Percentiles rank a stretch among this genome's conserved stretches.
Evolutionary conservation across 1,140 invertebrate species (phyloP).

Genomic region (Geopemphigus sp.): DNA sequence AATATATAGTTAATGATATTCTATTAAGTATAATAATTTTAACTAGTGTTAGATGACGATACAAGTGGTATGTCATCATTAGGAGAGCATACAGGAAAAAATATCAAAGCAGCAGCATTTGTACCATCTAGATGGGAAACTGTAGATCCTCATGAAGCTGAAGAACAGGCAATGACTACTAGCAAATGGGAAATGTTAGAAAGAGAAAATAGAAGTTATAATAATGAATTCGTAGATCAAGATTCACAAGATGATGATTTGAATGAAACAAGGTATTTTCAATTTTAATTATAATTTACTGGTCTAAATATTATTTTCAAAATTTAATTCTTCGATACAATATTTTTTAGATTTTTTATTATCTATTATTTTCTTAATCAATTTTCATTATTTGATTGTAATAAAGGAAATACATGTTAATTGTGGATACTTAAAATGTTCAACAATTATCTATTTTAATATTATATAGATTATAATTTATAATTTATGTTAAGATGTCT

Average conservation of each 20-base stretch:
- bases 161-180: constrained; percentile 84
- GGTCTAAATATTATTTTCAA: too few species aligned
- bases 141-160: constrained; percentile 80
- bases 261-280: constrained; percentile 42
- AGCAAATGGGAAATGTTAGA: constrained; percentile 81
- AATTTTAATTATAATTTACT: too few species aligned
- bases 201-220: constrained; percentile 42
- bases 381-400: too few species aligned
- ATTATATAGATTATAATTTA: too few species aligned
- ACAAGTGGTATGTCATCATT: constrained; percentile 79
- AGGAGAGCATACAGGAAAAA: constrained; percentile 55
- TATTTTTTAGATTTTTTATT: too few species aligned
- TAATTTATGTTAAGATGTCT: too few species aligned
- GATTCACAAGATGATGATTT: constrained; percentile 40
- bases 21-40: not conserved
- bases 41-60: constrained; percentile 64
- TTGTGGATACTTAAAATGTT: too few species aligned
- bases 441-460: too few species aligned
- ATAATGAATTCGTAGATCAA: constrained; percentile 16
- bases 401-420: too few species aligned
- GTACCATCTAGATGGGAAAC: constrained; percentile 94
- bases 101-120: constrained; percentile 63
- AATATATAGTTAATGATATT: not conserved
- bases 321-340: too few species aligned
- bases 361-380: too few species aligned